Base-by-base conservation (phyloP, 2,888 invertebrate genomes). In the Drosophila peninsularis region DNA sequence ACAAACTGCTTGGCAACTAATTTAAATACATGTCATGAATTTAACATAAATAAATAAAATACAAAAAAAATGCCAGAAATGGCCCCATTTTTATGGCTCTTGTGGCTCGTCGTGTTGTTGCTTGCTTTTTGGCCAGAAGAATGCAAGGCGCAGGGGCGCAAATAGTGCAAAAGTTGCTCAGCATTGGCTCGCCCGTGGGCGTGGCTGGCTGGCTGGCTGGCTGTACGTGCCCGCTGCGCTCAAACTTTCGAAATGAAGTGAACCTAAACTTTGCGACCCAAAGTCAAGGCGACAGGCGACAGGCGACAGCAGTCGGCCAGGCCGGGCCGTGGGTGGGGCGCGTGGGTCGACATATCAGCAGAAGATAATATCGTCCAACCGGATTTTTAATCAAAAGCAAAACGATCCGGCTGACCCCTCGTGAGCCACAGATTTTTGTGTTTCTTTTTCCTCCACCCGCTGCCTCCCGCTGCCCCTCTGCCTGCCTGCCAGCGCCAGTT, bases 11-110 rank as follows among this genome's bases (percentile, higher is more conserved):
- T 39, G 69, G 68, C 74, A 85, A 83, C 83, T 86, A 85, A 82
- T 85, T 85, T 85, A 81, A 82, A 86, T 81, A 82, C 75, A 76
- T 76, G 77, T 86, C 82, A 83, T 86, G 86, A 83, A 82, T 86
- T 82, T 85, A 78, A 75, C 86, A 82, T 86, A 82, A 82, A 78
- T 82, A 82, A 67, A 71, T 71, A 65, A 70, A 53, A 52, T 62
- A 53, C 45, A 58, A 39, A 44, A 55, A 66, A 55, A 58, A 49
- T 42, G 47, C 3, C 24, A 24, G 24, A 24, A 65, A 70, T 76
- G 68, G 41, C 27, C 72, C 76, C 68, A 65, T 75, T 75, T 78
- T 75, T 74, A 74, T 74, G 78, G 41, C 64, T 63, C 39, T 58
- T 45, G 55, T 52, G 55, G 42, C 37, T 54, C 32, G 67, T 24